Conservation (phyloP, 2,113 vertebrate genomes). For the Osmerus eperlanus region DNA sequence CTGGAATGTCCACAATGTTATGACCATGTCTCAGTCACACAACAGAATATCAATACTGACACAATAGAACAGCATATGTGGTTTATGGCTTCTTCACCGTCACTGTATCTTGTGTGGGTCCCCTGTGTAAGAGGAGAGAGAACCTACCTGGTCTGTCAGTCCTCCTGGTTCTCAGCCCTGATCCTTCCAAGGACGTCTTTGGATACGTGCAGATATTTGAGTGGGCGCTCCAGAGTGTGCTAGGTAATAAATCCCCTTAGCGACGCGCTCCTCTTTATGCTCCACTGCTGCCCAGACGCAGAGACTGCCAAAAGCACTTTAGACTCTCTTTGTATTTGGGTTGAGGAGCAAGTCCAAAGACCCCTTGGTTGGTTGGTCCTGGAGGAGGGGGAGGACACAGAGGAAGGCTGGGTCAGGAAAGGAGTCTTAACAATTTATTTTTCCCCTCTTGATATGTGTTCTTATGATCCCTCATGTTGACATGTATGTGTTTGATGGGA, state of each 20-base stretch:
- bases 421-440: background rate
- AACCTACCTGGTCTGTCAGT: slow-evolving; percentile 69
- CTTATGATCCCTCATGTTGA: background rate
- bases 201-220: slow-evolving; percentile 50
- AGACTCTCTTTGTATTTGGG: slow-evolving; percentile 57
- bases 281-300: slow-evolving; percentile 48
- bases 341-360: slow-evolving; percentile 46
- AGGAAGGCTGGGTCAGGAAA: background rate
- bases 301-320: slow-evolving; percentile 60
- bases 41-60: slow-evolving; percentile 5
- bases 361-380: slow-evolving; percentile 49
- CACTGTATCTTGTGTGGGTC: slow-evolving; percentile 15
- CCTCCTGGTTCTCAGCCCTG: slow-evolving; percentile 50
- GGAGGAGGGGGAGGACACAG: slow-evolving; percentile 19
- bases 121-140: slow-evolving; percentile 10
- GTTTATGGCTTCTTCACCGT: slow-evolving; percentile 12
- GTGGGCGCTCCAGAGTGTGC: slow-evolving; percentile 56
- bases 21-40: background rate
- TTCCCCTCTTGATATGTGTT: background rate
- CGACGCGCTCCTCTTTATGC: slow-evolving; percentile 46
- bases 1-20: too few species aligned
- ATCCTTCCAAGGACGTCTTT: slow-evolving; percentile 57
- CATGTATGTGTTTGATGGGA: background rate
- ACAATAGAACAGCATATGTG: background rate
- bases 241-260: slow-evolving; percentile 71